Evolutionary conservation across 2,888 invertebrate genomes (phyloP).

Genomic region (Diaphora mendica): DNA sequence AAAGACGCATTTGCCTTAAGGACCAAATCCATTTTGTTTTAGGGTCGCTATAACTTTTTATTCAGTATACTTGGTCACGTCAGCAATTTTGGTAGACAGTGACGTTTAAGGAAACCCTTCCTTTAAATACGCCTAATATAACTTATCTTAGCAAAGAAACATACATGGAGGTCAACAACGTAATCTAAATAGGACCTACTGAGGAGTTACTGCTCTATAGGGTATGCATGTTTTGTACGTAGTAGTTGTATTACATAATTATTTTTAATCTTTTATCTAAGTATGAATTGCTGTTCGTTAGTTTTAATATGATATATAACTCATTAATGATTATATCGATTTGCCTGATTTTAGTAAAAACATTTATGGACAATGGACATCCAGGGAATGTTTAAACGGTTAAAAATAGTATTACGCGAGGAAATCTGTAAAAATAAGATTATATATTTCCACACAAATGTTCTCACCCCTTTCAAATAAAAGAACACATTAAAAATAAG

Average conservation of each 20-base stretch:
- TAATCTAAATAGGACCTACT: not conserved
- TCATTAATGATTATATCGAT: too few relatives aligned
- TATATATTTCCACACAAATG: too few relatives aligned
- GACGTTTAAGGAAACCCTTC: constrained; percentile 10
- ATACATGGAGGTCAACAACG: not conserved
- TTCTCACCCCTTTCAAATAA: too few relatives aligned
- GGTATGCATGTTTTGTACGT: not conserved
- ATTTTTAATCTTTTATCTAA: not conserved
- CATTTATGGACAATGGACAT: too few relatives aligned
- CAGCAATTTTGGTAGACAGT: not conserved
- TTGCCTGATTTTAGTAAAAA: too few relatives aligned
- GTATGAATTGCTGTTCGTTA: too few relatives aligned
- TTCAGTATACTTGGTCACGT: not conserved
- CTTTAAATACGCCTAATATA: not conserved
- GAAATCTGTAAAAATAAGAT: too few relatives aligned
- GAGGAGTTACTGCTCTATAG: not conserved
- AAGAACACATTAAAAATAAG: too few relatives aligned
- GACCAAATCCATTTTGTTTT: not conserved
- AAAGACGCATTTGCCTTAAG: not conserved
- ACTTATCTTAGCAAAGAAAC: not conserved
- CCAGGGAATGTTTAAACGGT: too few relatives aligned
- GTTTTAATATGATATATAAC: too few relatives aligned
- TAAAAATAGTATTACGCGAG: too few relatives aligned
- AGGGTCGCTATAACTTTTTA: constrained; percentile 3
- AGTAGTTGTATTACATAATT: not conserved